phyloP scores from a whole-genome alignment of 2,888 invertebrate species.

The Mesorhabditis belari region DNA sequence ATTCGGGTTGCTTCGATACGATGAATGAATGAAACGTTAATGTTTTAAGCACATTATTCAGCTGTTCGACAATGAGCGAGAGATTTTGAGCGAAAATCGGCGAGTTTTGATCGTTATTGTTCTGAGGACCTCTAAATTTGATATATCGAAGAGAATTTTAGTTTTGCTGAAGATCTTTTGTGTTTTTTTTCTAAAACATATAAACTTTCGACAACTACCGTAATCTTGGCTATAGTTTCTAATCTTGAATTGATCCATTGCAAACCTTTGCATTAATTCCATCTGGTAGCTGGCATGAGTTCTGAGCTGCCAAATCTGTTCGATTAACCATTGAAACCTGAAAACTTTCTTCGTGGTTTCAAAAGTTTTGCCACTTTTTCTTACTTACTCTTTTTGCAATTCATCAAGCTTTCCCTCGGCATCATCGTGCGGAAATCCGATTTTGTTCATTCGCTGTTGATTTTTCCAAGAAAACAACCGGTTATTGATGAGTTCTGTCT shows the following conservation, averaged over 20 bases:
- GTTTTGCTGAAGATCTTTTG: not conserved
- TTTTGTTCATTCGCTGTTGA: slow-evolving; percentile 50
- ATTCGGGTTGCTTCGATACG: slow-evolving; percentile 58
- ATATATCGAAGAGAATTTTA: no score
- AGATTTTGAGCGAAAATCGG: slow-evolving; percentile 17
- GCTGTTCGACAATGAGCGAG: slow-evolving; percentile 26
- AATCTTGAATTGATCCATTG: slow-evolving; percentile 6
- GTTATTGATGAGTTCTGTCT: slow-evolving; percentile 47
- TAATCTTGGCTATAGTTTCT: no score
- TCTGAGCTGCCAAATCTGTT: slow-evolving; percentile 51
- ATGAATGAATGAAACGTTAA: slow-evolving; percentile 56
- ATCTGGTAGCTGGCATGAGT: slow-evolving; percentile 50
- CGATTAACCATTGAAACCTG: slow-evolving; percentile 52
- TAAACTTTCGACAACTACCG: no score
- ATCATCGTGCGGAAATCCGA: slow-evolving; percentile 51
- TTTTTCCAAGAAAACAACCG: slow-evolving; percentile 51
- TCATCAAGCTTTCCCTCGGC: slow-evolving; percentile 44
- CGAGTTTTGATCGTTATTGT: slow-evolving; percentile 46
- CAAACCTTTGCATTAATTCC: slow-evolving; percentile 48
- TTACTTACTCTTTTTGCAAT: slow-evolving; percentile 52
- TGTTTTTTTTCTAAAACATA: no score
- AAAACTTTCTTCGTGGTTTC: slow-evolving; percentile 6
- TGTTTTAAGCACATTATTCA: slow-evolving; percentile 49
- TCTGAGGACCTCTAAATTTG: slow-evolving; percentile 21
- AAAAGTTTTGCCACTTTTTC: no score